These are phyloP conservation scores for Micrasema longulum DNA, from an alignment of 1,140 invertebrate genomes.

Conservation along the genomic window DNA sequence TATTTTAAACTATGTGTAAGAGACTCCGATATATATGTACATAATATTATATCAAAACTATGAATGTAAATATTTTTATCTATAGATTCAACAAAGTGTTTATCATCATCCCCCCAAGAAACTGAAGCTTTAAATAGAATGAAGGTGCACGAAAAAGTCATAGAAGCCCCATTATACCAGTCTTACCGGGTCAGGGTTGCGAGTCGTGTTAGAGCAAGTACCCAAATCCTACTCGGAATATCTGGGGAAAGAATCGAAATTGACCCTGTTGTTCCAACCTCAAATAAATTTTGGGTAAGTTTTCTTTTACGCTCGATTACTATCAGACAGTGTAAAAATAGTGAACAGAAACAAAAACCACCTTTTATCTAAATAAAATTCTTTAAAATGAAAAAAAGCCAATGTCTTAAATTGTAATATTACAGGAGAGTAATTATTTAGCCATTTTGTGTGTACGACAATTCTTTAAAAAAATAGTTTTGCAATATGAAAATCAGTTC, in stretches of 20 bases:
- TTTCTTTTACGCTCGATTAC: too few relatives aligned
- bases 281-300: constrained; percentile 78
- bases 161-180: constrained; percentile 87
- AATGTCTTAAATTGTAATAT: too few relatives aligned
- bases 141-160: constrained; percentile 77
- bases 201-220: constrained; percentile 83
- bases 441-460: too few relatives aligned
- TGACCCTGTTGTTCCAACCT: constrained; percentile 81
- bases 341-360: too few relatives aligned
- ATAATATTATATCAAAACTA: neutral
- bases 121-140: constrained; percentile 71
- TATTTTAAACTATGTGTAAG: neutral
- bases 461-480: too few relatives aligned
- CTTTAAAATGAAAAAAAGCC: too few relatives aligned
- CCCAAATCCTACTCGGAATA: constrained; percentile 86
- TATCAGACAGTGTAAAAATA: too few relatives aligned
- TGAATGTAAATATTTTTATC: neutral
- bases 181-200: constrained; percentile 84
- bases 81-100: too few relatives aligned
- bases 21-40: neutral
- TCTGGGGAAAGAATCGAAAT: constrained; percentile 93
- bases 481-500: too few relatives aligned
- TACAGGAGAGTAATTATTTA: too few relatives aligned
- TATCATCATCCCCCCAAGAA: constrained; percentile 54
- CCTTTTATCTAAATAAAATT: too few relatives aligned